Evolutionary conservation across 2,797 vertebrate genomes (phyloP), one percentile per base, ranked within the genome.

Genomic region (Varecia variegata): DNA sequence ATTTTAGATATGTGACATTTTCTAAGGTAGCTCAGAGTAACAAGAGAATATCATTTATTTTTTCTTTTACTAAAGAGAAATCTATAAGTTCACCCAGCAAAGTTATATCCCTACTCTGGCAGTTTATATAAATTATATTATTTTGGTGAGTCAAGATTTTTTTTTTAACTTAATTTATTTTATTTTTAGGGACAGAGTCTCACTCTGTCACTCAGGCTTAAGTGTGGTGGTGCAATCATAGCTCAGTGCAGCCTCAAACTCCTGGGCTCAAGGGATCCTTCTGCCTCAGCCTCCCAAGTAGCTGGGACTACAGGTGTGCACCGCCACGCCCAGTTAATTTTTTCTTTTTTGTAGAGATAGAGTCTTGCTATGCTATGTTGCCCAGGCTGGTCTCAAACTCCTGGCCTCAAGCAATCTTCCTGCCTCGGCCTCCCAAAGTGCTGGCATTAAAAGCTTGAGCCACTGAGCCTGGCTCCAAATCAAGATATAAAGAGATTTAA

Each of bases 1-100:
- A 71, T 30, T 86, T 85, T 45, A 91, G 60, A 96, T 47, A 95
- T 70, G n/a, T 93, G 56, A 54, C 38, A 81, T 96, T 89, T 94
- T 91, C 47, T 85, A 94, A 79, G 14, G 27, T 52, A 91, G 58
- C 14, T 87, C 40, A 74, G 21, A 93, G 1, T 45, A 83, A 83
- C n/a, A 94, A 79, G 6, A 9, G 20, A 88, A 21, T 77, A 56
- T 32, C 43, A 71, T 60, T 90, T 70, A 88, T 54, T 83, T 96
- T 52, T 40, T 96, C 32, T 73, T 84, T 43, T 65, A 92, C 7
- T 93, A 87, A 92, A 93, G 77, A 60, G 84, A 45, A 88, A 93
- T 52, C 67, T 90, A 9, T 70, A 93, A 88, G 7, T 82, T 96
- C 30, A 93, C 45, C 70, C 47, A 77, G 81, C 60, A 76, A 94